Percentiles rank a stretch among this genome's conserved stretches.
phyloP scores from a whole-genome alignment of 2,113 vertebrate genomes.

The Microcebus ravelobensis region DNA sequence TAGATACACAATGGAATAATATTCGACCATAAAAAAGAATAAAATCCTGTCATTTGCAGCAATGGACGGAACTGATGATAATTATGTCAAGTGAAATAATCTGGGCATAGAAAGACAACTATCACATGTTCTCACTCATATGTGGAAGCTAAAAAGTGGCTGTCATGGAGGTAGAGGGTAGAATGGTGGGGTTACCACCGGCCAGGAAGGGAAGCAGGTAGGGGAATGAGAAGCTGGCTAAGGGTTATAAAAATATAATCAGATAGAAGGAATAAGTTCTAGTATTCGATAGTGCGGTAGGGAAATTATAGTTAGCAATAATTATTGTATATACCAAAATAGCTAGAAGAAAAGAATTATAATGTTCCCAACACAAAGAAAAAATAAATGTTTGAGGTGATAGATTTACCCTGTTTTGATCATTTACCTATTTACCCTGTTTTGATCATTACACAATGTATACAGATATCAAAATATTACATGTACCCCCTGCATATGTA shows the following conservation, averaged over 20 bases:
- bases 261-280: background rate
- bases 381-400: background rate
- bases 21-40: background rate
- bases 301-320: background rate
- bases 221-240: background rate
- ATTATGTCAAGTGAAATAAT: background rate
- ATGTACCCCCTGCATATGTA: background rate
- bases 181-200: background rate
- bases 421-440: background rate
- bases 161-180: background rate
- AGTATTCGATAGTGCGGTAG: no score
- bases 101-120: background rate
- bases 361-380: background rate
- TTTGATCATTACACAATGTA: background rate
- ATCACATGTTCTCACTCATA: background rate
- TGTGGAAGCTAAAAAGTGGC: background rate
- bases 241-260: background rate
- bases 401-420: background rate
- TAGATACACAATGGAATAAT: background rate
- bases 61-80: background rate
- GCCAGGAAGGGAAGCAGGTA: background rate
- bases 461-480: background rate
- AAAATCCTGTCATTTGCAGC: background rate
- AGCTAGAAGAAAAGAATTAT: background rate
- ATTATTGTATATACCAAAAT: background rate